A percentile compares a stretch with the other conserved stretches of the same genome.
Conservation (phyloP, 2,797 vertebrate species). For the Pelodytes ibericus region DNA sequence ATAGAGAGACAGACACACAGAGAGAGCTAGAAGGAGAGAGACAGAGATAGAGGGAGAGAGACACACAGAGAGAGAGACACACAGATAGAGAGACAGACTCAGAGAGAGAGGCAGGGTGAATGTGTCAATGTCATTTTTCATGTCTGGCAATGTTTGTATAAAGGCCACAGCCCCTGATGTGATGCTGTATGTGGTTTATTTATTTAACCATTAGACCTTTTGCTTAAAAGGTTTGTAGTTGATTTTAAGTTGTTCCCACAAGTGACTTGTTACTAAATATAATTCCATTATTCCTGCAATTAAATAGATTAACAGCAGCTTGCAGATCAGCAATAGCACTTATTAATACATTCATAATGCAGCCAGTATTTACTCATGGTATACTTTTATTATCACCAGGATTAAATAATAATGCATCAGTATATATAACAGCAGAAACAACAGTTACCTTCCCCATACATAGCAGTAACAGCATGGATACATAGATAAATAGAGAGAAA, state of each 20-base stretch:
- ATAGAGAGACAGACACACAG: neutral
- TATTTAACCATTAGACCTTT: constrained; percentile 57
- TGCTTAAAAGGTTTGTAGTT: constrained; percentile 49
- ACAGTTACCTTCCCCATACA: neutral
- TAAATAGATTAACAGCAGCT: constrained; percentile 42
- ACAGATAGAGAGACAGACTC: neutral
- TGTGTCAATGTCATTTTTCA: constrained; percentile 41
- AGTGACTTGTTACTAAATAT: constrained; percentile 55
- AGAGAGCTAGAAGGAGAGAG: neutral
- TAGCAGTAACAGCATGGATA: neutral
- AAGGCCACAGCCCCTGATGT: constrained; percentile 40
- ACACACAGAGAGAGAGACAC: too few species aligned
- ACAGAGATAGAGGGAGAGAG: too few species aligned
- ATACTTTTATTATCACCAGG: neutral
- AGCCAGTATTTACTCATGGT: constrained; percentile 24
- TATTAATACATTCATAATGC: constrained; percentile 23
- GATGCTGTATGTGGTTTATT: constrained; percentile 53
- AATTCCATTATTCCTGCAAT: constrained; percentile 48
- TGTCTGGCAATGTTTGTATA: constrained; percentile 49
- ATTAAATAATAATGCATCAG: neutral
- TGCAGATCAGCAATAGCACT: constrained; percentile 10
- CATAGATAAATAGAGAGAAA: neutral
- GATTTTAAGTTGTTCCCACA: constrained; percentile 47
- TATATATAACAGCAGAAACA: neutral
- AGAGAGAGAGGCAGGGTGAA: neutral